These are phyloP conservation scores for Lagodon rhomboides DNA, from an alignment of 2,797 vertebrate species.

Conservation along the genomic window DNA sequence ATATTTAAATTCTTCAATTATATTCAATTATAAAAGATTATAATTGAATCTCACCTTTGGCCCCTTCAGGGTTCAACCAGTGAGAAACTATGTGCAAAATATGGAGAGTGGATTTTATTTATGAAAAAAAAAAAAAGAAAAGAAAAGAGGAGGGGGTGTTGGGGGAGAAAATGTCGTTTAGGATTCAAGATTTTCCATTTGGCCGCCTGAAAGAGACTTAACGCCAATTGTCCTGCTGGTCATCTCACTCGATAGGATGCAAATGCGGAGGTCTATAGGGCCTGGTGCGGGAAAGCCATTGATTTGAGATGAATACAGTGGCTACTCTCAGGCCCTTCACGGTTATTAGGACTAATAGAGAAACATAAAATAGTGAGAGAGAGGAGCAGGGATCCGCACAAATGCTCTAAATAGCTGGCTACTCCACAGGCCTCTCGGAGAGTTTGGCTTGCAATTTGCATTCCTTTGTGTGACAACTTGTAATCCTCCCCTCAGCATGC, in stretches of 20 bases:
- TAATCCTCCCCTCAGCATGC: slow-evolving; percentile 89
- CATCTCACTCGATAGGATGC: slow-evolving; percentile 87
- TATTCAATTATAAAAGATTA: not conserved
- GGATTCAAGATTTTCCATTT: slow-evolving; percentile 81
- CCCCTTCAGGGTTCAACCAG: slow-evolving; percentile 23
- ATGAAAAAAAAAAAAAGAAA: too few relatives aligned
- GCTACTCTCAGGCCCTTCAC: slow-evolving; percentile 86
- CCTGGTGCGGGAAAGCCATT: slow-evolving; percentile 84
- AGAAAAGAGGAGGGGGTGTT: not conserved
- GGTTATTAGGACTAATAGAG: slow-evolving; percentile 89
- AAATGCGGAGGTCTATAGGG: slow-evolving; percentile 84
- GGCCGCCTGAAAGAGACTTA: slow-evolving; percentile 81
- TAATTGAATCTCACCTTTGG: slow-evolving; percentile 10
- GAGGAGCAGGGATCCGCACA: slow-evolving; percentile 81
- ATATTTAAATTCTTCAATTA: not conserved
- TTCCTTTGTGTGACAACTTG: slow-evolving; percentile 91
- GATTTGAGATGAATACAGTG: slow-evolving; percentile 90
- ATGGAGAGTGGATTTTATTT: slow-evolving; percentile 48
- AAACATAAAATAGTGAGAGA: slow-evolving; percentile 85
- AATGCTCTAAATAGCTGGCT: slow-evolving; percentile 84
- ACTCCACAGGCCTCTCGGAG: slow-evolving; percentile 85
- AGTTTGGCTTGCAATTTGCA: slow-evolving; percentile 90
- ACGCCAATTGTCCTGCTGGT: slow-evolving; percentile 85
- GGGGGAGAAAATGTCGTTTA: slow-evolving; percentile 65
- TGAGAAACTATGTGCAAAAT: slow-evolving; percentile 47